Conservation (phyloP, 2,888 invertebrate genomes). For the Aproaerema taeniolella region DNA sequence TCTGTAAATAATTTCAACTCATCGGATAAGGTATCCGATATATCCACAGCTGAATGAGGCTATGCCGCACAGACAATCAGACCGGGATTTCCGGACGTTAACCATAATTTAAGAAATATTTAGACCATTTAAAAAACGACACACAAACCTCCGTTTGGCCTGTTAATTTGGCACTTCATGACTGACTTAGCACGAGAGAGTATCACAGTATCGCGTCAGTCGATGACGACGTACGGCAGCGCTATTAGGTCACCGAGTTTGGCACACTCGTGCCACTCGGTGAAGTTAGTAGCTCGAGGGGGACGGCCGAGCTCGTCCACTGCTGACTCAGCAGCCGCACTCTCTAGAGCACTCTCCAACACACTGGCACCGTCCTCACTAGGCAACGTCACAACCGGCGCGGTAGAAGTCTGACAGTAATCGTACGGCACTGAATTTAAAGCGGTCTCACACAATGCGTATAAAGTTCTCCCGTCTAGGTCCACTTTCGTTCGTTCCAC, state of each 20-base stretch:
- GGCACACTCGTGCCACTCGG: slow-evolving; percentile 95
- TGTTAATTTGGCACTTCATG: slow-evolving; percentile 25
- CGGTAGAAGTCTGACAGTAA: slow-evolving; percentile 38
- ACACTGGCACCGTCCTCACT: slow-evolving; percentile 19
- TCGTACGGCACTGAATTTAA: slow-evolving; percentile 34
- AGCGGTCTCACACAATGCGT: slow-evolving; percentile 32
- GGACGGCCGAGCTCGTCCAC: slow-evolving; percentile 47
- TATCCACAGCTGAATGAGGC: too few relatives aligned
- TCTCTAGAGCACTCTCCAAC: slow-evolving; percentile 23
- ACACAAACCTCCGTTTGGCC: too few relatives aligned
- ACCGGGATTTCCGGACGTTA: too few relatives aligned
- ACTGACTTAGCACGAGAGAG: slow-evolving; percentile 10
- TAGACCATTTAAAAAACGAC: too few relatives aligned
- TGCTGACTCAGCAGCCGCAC: slow-evolving; percentile 14
- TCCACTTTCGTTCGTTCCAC: slow-evolving; percentile 61
- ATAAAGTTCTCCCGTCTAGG: slow-evolving; percentile 43
- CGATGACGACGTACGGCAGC: slow-evolving; percentile 97
- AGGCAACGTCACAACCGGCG: slow-evolving; percentile 41
- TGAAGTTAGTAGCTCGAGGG: slow-evolving; percentile 75
- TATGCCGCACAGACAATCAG: too few relatives aligned
- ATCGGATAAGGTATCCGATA: too few relatives aligned
- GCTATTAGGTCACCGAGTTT: slow-evolving; percentile 91
- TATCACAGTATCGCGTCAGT: slow-evolving; percentile 74
- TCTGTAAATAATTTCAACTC: too few relatives aligned
- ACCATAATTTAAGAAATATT: too few relatives aligned